Conservation (phyloP, 2,797 vertebrate species). For the Crocidura indochinensis region DNA sequence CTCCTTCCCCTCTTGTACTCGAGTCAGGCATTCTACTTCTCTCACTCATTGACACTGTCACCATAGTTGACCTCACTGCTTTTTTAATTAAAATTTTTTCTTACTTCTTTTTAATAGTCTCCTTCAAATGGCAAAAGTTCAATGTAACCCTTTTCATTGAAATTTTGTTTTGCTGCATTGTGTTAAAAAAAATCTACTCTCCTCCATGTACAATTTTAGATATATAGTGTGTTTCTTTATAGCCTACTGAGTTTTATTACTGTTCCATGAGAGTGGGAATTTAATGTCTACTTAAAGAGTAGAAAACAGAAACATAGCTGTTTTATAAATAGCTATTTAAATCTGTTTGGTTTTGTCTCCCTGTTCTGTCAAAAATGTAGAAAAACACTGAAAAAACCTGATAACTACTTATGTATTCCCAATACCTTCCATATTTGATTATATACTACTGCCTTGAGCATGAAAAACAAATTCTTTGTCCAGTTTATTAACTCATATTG, state of each 20-base stretch:
- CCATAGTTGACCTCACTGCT: too few relatives aligned
- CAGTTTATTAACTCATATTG: neutral
- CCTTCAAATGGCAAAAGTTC: conserved; percentile 53
- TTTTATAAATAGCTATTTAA: conserved; percentile 18
- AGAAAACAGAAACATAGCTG: conserved; percentile 14
- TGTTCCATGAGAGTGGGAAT: conserved; percentile 24
- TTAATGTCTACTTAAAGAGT: conserved; percentile 11
- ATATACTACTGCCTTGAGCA: conserved; percentile 23
- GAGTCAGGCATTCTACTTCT: too few relatives aligned
- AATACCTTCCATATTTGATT: neutral
- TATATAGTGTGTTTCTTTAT: conserved; percentile 41
- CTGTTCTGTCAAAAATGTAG: neutral
- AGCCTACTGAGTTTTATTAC: conserved; percentile 38
- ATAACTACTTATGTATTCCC: neutral
- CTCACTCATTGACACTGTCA: too few relatives aligned
- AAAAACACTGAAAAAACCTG: conserved; percentile 24
- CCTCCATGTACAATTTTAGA: conserved; percentile 47
- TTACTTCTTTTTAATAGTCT: conserved; percentile 31
- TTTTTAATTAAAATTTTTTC: too few relatives aligned
- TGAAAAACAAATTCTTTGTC: conserved; percentile 1
- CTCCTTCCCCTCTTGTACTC: too few relatives aligned
- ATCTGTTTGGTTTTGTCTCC: neutral
- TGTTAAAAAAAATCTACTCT: conserved; percentile 62
- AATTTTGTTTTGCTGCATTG: conserved; percentile 39
- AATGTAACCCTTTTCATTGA: conserved; percentile 59